Conservation (phyloP, 2,888 invertebrate species). For the Lymantria monacha region DNA sequence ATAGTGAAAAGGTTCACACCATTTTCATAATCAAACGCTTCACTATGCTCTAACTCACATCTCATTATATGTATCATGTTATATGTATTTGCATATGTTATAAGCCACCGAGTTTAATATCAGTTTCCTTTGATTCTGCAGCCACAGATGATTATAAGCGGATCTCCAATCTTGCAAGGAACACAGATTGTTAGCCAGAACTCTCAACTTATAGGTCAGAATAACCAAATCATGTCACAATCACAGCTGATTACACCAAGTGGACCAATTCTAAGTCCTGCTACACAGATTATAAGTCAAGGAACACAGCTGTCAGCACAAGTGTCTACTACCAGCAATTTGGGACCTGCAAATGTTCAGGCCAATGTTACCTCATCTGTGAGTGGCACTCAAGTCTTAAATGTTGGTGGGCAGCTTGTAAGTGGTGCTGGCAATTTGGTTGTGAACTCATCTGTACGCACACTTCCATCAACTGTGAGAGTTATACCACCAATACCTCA, state of each 20-base stretch:
- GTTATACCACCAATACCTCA: conserved; percentile 69
- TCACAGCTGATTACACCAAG: conserved; percentile 63
- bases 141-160: conserved; percentile 74
- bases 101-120: no score
- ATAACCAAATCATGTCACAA: conserved; percentile 66
- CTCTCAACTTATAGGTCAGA: conserved; percentile 64
- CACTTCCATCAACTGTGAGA: conserved; percentile 67
- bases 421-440: conserved; percentile 61
- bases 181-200: conserved; percentile 73
- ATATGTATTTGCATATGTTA: no score
- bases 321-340: conserved; percentile 52
- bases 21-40: no score
- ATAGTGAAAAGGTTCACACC: no score
- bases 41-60: no score
- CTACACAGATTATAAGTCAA: conserved; percentile 75
- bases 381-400: conserved; percentile 61
- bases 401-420: conserved; percentile 64
- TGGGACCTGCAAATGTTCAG: conserved; percentile 44
- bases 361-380: conserved; percentile 52
- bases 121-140: conserved; percentile 35
- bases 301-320: conserved; percentile 68
- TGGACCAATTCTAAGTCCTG: conserved; percentile 64
- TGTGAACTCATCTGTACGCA: conserved; percentile 67
- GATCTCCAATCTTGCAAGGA: conserved; percentile 69
- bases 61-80: no score